Base-by-base conservation (phyloP, 2,888 invertebrate genomes). In the Chaetogeoica ovagalla region DNA sequence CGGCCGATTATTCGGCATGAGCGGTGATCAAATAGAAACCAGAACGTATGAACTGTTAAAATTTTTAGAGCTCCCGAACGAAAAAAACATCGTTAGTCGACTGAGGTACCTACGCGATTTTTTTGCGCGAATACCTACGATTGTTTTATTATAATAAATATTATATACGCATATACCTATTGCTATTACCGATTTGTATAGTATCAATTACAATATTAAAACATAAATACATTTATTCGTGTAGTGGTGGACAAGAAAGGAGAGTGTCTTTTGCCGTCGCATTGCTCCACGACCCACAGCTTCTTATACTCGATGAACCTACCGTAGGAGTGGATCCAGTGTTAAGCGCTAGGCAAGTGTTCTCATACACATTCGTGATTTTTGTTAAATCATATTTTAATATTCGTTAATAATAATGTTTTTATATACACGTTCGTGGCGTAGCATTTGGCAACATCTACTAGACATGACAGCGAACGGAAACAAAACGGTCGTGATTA, bases 321-420 rank as follows among this genome's bases (percentile, higher is more conserved):
- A 97, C 96, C 0, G 96, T 96, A n/a, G 97, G 96, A 0, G 89
- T 97, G 81, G 97, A 97, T 87, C 96, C 96, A 0, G 89, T 96
- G 82, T 87, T 97, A 13, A 84, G 84, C 81, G 82, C 83, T 63
- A 84, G 83, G 84, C 84, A 79, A 59, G 23, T 82, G 39, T n/a
- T 15, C 4, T 2, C 4, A 30, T 30, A 30, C 30, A 30, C 4
- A 30, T 30, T 63, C 15, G 37, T 55, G n/a, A 21, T 11, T 3
- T 39, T 8, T 19, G 17, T 75, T 43, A 6, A 37, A n/a, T 30
- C 8, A 7, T 23, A 17, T n/a, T 43, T n/a, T 52, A 2, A 30
- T 30, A 2, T 30, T 30, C 30, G 1, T 30, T n/a, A 52, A 48
- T 43, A 21, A 23, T 62, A 43, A 57, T 6, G 7, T 55, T 57